Evolutionary conservation across 2,797 vertebrate species (phyloP).

Genomic region (Alauda arvensis): DNA sequence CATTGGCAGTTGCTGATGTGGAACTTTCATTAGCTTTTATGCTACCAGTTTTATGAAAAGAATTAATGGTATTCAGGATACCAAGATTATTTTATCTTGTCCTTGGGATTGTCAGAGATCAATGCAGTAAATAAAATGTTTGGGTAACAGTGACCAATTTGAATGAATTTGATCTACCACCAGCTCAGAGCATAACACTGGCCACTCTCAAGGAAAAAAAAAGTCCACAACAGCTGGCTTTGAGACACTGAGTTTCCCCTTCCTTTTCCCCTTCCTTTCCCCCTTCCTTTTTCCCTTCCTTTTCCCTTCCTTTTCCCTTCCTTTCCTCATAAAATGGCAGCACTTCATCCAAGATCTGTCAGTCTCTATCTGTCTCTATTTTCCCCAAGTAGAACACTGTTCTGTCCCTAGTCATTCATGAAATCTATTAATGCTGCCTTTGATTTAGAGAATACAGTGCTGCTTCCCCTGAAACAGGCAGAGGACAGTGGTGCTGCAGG

Average conservation of each 20-base stretch:
- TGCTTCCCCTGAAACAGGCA: background rate
- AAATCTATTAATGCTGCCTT: background rate
- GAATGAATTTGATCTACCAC: background rate
- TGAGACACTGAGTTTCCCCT: background rate
- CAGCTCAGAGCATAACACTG: background rate
- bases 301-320: background rate
- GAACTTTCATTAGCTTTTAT: background rate
- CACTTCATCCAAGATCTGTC: background rate
- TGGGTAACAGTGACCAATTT: background rate
- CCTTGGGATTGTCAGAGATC: background rate
- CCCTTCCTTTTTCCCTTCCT: background rate
- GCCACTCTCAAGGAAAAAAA: background rate
- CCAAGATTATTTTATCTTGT: background rate
- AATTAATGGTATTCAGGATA: background rate
- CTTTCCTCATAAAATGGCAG: background rate
- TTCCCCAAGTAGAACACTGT: background rate
- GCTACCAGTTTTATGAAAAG: background rate
- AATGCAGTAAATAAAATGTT: background rate
- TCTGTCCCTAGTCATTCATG: background rate
- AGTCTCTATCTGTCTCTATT: background rate
- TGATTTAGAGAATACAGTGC: background rate
- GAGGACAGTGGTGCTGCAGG: background rate
- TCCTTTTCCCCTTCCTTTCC: background rate
- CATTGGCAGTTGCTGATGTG: background rate
- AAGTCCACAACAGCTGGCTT: background rate